These are phyloP conservation scores for Pampusana beccarii DNA, from an alignment of 2,113 vertebrate genomes.

Conservation along the genomic window DNA sequence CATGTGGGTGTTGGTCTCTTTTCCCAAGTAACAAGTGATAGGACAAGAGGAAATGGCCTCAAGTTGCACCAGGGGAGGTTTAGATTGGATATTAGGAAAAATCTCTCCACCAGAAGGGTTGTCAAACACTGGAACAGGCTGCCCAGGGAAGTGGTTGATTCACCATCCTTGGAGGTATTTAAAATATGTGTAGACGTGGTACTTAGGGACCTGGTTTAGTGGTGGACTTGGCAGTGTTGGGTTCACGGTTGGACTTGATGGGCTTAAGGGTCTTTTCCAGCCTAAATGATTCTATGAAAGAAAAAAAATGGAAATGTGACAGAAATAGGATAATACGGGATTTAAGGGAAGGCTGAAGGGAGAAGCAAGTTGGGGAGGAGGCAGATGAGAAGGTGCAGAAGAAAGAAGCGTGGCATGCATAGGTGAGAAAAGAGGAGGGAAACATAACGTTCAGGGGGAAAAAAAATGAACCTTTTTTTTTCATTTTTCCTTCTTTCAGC, in stretches of 20 bases:
- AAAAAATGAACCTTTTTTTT: accelerated
- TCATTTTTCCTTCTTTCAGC: neutral
- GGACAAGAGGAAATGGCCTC: too few relatives aligned
- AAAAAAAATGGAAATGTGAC: neutral
- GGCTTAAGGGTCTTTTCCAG: neutral
- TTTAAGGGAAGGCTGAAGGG: neutral
- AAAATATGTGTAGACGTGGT: too few relatives aligned
- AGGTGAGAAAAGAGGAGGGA: neutral
- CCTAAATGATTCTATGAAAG: neutral
- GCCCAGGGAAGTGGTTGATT: too few relatives aligned
- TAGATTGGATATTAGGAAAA: too few relatives aligned
- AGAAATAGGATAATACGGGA: neutral
- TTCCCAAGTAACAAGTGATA: too few relatives aligned
- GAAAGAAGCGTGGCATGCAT: neutral
- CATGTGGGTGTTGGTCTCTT: too few relatives aligned
- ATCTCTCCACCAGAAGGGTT: too few relatives aligned
- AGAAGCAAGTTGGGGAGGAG: neutral
- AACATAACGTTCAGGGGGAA: neutral
- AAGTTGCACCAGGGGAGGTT: too few relatives aligned
- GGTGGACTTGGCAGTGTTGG: neutral
- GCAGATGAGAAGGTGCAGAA: neutral
- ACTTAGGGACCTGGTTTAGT: too few relatives aligned
- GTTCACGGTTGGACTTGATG: accelerated
- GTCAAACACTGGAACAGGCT: too few relatives aligned
- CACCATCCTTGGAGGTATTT: too few relatives aligned